phyloP scores from a whole-genome alignment of 2,797 vertebrate species.

The Distichodus sexfasciatus region DNA sequence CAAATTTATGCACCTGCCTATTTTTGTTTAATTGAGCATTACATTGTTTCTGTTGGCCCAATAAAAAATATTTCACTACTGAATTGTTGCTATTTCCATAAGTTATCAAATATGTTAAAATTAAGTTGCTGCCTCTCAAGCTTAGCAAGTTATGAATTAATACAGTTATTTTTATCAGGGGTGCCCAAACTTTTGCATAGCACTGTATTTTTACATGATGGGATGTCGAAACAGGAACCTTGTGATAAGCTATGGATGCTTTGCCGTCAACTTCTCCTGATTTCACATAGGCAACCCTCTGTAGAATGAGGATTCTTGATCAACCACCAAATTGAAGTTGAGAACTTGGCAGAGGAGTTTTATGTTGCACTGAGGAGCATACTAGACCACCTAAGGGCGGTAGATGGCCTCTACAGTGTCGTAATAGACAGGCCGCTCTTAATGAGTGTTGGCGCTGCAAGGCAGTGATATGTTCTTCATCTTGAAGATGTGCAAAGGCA shows the following conservation, averaged over 20 bases:
- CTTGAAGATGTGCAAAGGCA: background rate
- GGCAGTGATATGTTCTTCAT: background rate
- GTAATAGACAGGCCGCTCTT: background rate
- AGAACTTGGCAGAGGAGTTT: background rate
- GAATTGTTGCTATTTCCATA: too few species aligned
- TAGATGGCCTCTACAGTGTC: background rate
- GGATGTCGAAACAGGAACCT: background rate
- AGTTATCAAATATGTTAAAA: too few species aligned
- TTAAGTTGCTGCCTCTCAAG: too few species aligned
- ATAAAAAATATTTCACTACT: too few species aligned
- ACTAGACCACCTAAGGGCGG: background rate
- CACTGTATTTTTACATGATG: slow-evolving; percentile 2
- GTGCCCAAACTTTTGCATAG: too few species aligned
- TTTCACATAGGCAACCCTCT: background rate
- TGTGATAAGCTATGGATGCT: background rate
- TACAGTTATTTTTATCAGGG: too few species aligned
- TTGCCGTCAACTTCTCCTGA: background rate
- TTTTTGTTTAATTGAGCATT: too few species aligned
- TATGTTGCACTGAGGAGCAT: slow-evolving; percentile 1
- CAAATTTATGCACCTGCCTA: too few species aligned
- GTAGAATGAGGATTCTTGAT: background rate
- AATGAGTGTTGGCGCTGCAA: background rate
- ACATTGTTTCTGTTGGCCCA: too few species aligned
- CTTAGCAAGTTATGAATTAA: too few species aligned
- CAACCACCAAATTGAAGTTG: background rate